Evolutionary conservation across 2,797 vertebrate species (phyloP).

Genomic region (Acanthurus tractus): DNA sequence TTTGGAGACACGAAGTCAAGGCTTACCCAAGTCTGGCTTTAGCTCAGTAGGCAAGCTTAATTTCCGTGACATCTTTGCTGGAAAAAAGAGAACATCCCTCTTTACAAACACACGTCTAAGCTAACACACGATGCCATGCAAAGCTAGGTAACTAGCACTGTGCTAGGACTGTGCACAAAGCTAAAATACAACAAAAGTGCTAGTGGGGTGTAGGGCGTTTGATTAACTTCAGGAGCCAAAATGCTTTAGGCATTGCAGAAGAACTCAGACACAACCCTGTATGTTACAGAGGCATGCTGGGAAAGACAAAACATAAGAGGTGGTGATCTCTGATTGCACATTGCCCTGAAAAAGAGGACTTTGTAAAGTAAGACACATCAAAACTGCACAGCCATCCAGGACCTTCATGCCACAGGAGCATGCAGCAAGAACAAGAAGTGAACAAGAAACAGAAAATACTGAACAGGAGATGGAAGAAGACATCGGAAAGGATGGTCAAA

Average conservation of each 20-base stretch:
- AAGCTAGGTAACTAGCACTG: constrained; percentile 71
- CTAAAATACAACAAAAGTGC: constrained; percentile 54
- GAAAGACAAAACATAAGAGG: constrained; percentile 67
- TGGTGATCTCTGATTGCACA: constrained; percentile 61
- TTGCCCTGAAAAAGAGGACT: constrained; percentile 76
- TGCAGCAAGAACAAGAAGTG: constrained; percentile 78
- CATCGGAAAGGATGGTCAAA: constrained; percentile 60
- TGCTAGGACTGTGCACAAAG: constrained; percentile 65
- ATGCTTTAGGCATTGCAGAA: constrained; percentile 60
- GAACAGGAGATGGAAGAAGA: constrained; percentile 76
- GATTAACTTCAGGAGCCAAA: constrained; percentile 52
- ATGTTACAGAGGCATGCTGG: constrained; percentile 74
- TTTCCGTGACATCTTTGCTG: constrained; percentile 99
- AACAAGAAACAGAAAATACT: constrained; percentile 65
- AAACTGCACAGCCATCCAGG: constrained; percentile 75
- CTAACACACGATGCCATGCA: constrained; percentile 84
- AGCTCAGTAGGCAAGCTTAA: constrained; percentile 99
- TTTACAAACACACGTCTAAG: constrained; percentile 88
- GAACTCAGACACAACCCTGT: constrained; percentile 58
- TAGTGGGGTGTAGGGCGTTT: constrained; percentile 18
- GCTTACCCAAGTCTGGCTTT: constrained; percentile 99
- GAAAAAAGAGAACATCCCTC: constrained; percentile 95
- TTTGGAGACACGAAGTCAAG: constrained; percentile 86
- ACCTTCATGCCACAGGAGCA: constrained; percentile 84
- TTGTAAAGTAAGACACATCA: constrained; percentile 55